Evolutionary conservation across 2,888 invertebrate species (phyloP), one percentile per base, ranked within the genome.

Genomic region (Megastigmus dorsalis): DNA sequence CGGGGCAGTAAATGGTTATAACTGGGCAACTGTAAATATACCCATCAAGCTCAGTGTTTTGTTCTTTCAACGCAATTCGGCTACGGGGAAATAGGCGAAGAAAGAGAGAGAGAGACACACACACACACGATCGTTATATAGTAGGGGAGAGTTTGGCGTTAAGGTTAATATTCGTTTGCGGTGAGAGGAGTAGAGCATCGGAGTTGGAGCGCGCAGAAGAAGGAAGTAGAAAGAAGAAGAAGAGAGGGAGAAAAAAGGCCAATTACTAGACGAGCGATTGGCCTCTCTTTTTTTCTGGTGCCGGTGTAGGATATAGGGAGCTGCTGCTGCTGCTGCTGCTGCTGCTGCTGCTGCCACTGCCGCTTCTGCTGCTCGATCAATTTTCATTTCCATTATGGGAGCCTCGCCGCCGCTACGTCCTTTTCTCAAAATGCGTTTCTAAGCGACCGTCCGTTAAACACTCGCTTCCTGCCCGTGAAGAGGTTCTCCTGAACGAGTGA

Each of bases 361-460:
- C n/a, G n/a, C n/a, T n/a, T n/a, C n/a, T n/a, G n/a, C n/a, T 38
- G 77, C 67, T 71, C 77, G 76, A 84, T 83, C 81, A 82, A 83
- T 83, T 84, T 82, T 81, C 80, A 76, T 80, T 78, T 78, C 79
- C 79, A 79, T 83, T 79, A 80, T 78, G 76, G 41, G 26, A 3
- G 28, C 15, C 3, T 3, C 70, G 77, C 74, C 62, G 62, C n/a
- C 74, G 45, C n/a, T 28, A n/a, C 13, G 26, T 38, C 28, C 75
- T 82, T n/a, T 83, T 80, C 76, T 80, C 80, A 77, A 82, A 84
- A 82, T 78, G 80, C 77, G 74, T 78, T 79, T 78, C 80, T 80
- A 81, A 82, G 79, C 82, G 79, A 77, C 75, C 28, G 30, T 18
- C 7, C 62, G 59, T 23, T 69, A 74, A 74, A 41, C 65, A 59